Percentiles rank a stretch among this genome's conserved stretches.
Evolutionary conservation across 2,888 invertebrate species (phyloP).

Genomic region (Tetranychus truncatus): DNA sequence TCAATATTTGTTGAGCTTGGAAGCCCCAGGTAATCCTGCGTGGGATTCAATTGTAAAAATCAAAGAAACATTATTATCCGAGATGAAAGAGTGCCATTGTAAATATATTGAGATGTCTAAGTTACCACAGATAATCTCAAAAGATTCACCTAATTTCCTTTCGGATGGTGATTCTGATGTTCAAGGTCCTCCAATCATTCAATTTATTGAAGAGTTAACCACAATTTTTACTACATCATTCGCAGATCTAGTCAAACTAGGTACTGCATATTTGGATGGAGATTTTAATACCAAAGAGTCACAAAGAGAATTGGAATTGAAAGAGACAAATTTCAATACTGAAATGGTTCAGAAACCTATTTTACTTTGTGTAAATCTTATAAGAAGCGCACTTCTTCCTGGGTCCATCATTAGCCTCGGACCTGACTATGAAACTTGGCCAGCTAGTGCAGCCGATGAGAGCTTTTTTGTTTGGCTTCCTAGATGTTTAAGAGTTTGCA

Average conservation of each 20-base stretch:
- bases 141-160: slow-evolving; percentile 15
- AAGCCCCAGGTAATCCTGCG: slow-evolving; percentile 69
- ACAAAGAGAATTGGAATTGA: slow-evolving; percentile 13
- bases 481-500: slow-evolving; percentile 57
- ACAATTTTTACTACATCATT: slow-evolving; percentile 54
- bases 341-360: slow-evolving; percentile 60
- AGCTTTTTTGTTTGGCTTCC: slow-evolving; percentile 45
- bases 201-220: slow-evolving; percentile 60
- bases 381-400: slow-evolving; percentile 52
- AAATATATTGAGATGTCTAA: slow-evolving; percentile 39
- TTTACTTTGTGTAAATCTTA: slow-evolving; percentile 50
- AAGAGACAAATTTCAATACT: slow-evolving; percentile 42
- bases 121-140: slow-evolving; percentile 9
- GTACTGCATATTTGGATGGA: slow-evolving; percentile 78
- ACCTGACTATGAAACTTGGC: slow-evolving; percentile 9
- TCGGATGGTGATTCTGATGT: slow-evolving; percentile 14
- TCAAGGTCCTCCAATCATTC: slow-evolving; percentile 45
- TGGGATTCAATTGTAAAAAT: slow-evolving; percentile 82
- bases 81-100: slow-evolving; percentile 47
- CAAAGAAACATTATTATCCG: slow-evolving; percentile 53
- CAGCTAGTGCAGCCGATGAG: slow-evolving; percentile 29
- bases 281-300: slow-evolving; percentile 50
- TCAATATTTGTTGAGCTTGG: slow-evolving; percentile 52
- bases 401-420: slow-evolving; percentile 17
- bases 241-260: slow-evolving; percentile 85